Base-by-base conservation (phyloP, 2,113 vertebrate species). In the Verasper variegatus region DNA sequence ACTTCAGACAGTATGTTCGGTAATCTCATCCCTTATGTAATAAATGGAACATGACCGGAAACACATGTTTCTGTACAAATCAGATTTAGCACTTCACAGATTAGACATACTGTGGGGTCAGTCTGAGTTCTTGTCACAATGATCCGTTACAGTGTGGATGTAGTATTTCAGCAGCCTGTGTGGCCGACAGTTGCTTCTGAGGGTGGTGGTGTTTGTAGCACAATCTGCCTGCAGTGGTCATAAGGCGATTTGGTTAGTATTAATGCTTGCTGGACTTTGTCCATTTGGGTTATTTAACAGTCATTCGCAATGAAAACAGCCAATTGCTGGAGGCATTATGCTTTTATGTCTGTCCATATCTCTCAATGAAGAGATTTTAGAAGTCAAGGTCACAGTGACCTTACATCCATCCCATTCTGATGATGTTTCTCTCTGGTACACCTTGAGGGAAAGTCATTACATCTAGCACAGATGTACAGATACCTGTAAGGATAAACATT, bases 1-100 rank as follows among this genome's bases (percentile, higher is more conserved):
- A 79, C 40, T 77, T 31, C 26, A 64, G 37, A 69, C 63, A 15
- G 51, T 14, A 20, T 45, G 57, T 79, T 88, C 79, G 20, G 59
- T 83, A 82, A 86, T 68, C 52, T 67, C 7, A 47, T 73, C 31
- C 64, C 51, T 90, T 87, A 69, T 56, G 62, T 42, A 81, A 83
- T 75, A n/a, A 76, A 10, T 35, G 60, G 3, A 79, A 80, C 68
- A 71, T 73, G 76, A 67, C 65, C 63, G 20, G 37, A n/a, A n/a
- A 71, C 71, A 68, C 31, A 59, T 73, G 42, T 73, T 78, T 82
- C 47, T 74, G 60, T 37, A 31, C 63, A 77, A 69, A 84, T 81
- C 63, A 57, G 51, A 87, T 89, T 87, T 66, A 42, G 52, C 42
- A 64, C 68, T 68, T 59, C 65, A 52, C 10, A 79, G 59, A 79